Percentiles rank a stretch among this genome's conserved stretches.
Evolutionary conservation across 2,113 vertebrate species (phyloP).

Genomic region (Gila orcuttii): DNA sequence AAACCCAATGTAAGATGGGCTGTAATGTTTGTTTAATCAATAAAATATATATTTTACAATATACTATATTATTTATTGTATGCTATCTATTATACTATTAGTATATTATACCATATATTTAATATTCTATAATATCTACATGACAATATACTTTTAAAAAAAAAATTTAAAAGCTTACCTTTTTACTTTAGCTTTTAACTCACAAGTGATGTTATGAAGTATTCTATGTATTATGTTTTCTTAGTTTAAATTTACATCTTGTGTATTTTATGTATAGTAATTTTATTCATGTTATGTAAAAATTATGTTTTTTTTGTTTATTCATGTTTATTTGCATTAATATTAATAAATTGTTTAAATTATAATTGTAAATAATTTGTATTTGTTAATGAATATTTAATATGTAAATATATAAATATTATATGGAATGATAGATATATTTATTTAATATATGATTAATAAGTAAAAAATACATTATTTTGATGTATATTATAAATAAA

Average conservation of each 20-base stretch:
- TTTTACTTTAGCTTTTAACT: background rate
- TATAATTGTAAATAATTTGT: background rate
- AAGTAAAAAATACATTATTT: background rate
- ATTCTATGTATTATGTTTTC: too few species aligned
- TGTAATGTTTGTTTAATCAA: background rate
- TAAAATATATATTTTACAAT: background rate
- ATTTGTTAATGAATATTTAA: too few species aligned
- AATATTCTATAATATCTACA: background rate
- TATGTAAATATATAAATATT: background rate
- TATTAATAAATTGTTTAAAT: background rate
- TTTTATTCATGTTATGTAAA: background rate
- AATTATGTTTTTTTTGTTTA: background rate
- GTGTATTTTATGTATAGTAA: background rate
- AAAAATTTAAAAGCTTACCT: background rate
- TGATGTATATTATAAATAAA: background rate
- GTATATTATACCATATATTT: too few species aligned
- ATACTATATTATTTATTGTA: too few species aligned
- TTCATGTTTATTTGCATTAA: background rate
- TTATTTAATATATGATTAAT: background rate
- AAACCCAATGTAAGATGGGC: background rate
- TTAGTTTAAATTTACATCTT: background rate
- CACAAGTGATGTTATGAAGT: background rate
- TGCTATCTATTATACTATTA: too few species aligned
- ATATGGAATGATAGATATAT: too few species aligned
- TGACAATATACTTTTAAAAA: background rate